phyloP scores from a whole-genome alignment of 2,113 vertebrate genomes.

The Cervus canadensis region DNA sequence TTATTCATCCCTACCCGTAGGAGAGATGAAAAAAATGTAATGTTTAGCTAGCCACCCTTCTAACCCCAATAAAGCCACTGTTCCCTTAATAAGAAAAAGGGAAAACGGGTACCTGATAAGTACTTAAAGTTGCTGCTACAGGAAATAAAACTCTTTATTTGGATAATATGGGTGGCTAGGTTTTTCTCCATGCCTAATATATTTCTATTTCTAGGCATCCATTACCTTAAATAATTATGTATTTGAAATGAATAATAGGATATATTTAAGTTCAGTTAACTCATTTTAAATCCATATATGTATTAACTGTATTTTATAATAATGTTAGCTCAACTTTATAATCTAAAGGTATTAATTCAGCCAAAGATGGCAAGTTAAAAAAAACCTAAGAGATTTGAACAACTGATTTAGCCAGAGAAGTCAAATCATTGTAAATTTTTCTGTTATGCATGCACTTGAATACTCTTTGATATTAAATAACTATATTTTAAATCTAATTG shows the following conservation, averaged over 20 bases:
- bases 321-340: constrained; percentile 54
- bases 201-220: constrained; percentile 13
- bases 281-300: constrained; percentile 55
- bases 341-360: constrained; percentile 45
- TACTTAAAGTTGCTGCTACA: not conserved
- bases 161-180: not conserved
- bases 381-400: constrained; percentile 48
- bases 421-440: constrained; percentile 52
- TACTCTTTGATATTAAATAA: constrained; percentile 51
- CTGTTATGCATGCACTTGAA: constrained; percentile 43
- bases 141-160: constrained; percentile 49
- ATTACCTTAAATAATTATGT: constrained; percentile 42
- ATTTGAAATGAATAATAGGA: constrained; percentile 32
- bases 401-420: constrained; percentile 36
- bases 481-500: constrained; percentile 54
- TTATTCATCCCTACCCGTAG: not conserved
- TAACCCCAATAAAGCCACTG: not conserved
- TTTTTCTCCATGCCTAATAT: not conserved
- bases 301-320: constrained; percentile 48
- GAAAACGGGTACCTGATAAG: not conserved
- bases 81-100: not conserved
- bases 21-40: not conserved
- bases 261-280: constrained; percentile 49
- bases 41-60: not conserved
- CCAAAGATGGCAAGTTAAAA: constrained; percentile 41